phyloP scores from a whole-genome alignment of 2,797 vertebrate species.

The Paedocypris micromegethes region DNA sequence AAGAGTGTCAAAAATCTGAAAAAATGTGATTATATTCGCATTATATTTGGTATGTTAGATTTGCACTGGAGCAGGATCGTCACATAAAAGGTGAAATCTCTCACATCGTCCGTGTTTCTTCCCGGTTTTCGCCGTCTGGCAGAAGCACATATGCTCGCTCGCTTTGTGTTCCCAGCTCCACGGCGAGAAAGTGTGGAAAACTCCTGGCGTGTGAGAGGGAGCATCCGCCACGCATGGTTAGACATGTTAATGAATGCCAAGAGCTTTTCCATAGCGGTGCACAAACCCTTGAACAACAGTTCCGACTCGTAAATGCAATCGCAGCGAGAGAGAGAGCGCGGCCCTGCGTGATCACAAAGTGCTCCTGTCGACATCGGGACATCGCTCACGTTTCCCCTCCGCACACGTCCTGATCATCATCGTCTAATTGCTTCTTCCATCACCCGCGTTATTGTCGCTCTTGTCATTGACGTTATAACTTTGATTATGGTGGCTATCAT shows the following conservation, averaged over 20 bases:
- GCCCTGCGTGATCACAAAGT: background rate
- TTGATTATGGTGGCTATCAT: constrained; percentile 7
- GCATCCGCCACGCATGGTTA: constrained; percentile 38
- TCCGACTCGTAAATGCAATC: constrained; percentile 14
- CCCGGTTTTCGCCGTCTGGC: constrained; percentile 32
- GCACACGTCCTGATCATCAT: constrained; percentile 19
- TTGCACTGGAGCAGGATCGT: constrained; percentile 14
- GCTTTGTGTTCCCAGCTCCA: constrained; percentile 19
- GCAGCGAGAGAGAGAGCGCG: constrained; percentile 11
- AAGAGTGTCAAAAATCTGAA: no score
- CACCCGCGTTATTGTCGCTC: constrained; percentile 16
- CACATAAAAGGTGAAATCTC: constrained; percentile 40
- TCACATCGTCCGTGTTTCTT: constrained; percentile 32
- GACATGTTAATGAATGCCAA: constrained; percentile 45
- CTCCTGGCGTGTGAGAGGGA: constrained; percentile 33
- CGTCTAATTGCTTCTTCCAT: constrained; percentile 4
- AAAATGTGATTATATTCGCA: background rate
- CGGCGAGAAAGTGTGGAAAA: constrained; percentile 29
- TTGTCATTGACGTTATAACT: constrained; percentile 29
- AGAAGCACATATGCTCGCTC: constrained; percentile 39
- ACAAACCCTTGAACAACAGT: constrained; percentile 21
- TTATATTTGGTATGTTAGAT: constrained; percentile 9
- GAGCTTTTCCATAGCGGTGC: constrained; percentile 36
- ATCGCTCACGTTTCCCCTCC: background rate
- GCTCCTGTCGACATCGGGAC: constrained; percentile 7